These are phyloP conservation scores for Girardinichthys multiradiatus DNA, from an alignment of 2,113 vertebrate species.

Conservation along the genomic window DNA sequence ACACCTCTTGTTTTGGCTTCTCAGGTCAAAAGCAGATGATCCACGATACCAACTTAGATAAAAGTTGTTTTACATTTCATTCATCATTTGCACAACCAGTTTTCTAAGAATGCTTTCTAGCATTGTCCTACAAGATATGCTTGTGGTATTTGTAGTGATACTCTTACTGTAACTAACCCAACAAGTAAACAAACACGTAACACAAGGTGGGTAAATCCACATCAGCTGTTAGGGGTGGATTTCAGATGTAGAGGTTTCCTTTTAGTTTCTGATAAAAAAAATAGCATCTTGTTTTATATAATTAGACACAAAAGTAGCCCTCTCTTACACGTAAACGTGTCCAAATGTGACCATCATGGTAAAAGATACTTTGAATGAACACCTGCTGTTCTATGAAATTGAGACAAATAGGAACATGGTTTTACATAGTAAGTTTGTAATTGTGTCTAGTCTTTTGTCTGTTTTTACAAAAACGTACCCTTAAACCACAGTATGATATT, in stretches of 20 bases:
- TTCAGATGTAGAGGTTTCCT: not conserved
- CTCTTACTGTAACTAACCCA: not conserved
- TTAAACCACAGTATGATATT: too few relatives aligned
- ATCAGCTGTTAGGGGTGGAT: too few relatives aligned
- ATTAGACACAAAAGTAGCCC: not conserved
- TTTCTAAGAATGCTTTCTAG: not conserved
- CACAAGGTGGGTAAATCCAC: not conserved
- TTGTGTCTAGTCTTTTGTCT: not conserved
- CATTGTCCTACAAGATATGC: not conserved
- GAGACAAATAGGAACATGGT: not conserved
- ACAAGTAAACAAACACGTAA: not conserved
- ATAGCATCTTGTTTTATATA: too few relatives aligned
- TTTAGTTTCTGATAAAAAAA: not conserved
- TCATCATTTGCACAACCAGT: not conserved
- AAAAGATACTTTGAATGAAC: not conserved
- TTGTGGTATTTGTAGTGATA: not conserved
- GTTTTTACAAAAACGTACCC: too few relatives aligned
- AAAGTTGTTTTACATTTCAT: not conserved
- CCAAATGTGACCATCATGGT: too few relatives aligned
- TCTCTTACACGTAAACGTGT: too few relatives aligned
- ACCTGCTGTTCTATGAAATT: not conserved
- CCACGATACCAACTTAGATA: not conserved
- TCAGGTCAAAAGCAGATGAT: not conserved
- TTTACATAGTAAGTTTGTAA: not conserved
- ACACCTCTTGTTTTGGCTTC: conserved; percentile 3